Conservation (phyloP, 2,888 invertebrate species). For the Enchytraeus crypticus region DNA sequence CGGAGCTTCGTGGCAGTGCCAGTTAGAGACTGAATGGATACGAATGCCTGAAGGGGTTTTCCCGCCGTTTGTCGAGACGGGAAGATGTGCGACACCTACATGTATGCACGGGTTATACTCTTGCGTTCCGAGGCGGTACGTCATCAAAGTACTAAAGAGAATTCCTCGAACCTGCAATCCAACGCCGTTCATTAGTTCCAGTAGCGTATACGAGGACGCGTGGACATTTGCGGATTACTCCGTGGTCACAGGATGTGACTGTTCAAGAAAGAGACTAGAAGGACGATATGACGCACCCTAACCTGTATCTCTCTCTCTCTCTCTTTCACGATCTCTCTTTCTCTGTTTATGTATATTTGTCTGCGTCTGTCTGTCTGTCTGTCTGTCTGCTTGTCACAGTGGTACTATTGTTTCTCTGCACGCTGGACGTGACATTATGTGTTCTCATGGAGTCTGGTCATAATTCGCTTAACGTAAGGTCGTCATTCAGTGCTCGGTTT, state of each 20-base stretch:
- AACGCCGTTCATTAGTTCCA: constrained; percentile 33
- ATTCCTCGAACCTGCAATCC: constrained; percentile 37
- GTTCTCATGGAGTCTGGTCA: no score
- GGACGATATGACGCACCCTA: no score
- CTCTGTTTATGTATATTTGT: no score
- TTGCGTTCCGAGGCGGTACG: constrained; percentile 37
- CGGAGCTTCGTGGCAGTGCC: constrained; percentile 24
- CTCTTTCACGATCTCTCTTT: no score
- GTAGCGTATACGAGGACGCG: constrained; percentile 33
- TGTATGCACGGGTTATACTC: constrained; percentile 39
- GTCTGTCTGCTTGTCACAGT: no score
- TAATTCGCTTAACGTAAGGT: no score
- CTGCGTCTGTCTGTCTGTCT: no score
- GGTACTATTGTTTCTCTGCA: no score
- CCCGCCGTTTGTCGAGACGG: constrained; percentile 33
- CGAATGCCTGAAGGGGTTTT: constrained; percentile 34
- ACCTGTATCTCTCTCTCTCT: no score
- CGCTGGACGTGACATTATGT: no score
- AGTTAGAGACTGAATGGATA: constrained; percentile 29
- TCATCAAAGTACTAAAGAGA: constrained; percentile 35
- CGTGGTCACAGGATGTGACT: constrained; percentile 14
- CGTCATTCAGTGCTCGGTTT: no score
- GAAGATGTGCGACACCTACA: constrained; percentile 32
- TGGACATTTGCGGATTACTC: constrained; percentile 26
- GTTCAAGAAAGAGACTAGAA: background rate